phyloP scores from a whole-genome alignment of 2,797 vertebrate species.

The Tragelaphus oryx region DNA sequence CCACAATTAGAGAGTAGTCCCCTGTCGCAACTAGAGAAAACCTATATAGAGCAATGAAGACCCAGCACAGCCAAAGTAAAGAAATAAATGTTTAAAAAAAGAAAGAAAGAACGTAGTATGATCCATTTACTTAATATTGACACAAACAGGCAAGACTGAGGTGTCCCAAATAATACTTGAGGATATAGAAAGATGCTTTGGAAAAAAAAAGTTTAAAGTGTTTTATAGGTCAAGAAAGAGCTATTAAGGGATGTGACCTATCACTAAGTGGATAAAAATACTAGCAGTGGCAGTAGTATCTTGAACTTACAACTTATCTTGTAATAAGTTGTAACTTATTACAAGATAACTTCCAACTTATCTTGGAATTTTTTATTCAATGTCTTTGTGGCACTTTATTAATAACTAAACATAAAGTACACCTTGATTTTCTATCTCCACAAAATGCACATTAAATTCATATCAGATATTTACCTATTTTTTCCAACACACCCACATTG shows the following conservation, averaged over 20 bases:
- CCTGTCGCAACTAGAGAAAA: not conserved
- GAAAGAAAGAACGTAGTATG: not conserved
- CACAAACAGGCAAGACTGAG: not conserved
- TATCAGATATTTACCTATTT: not conserved
- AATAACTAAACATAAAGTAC: constrained; percentile 53
- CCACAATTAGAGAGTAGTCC: not conserved
- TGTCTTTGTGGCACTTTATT: constrained; percentile 6
- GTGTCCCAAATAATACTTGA: not conserved
- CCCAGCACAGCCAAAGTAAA: not conserved
- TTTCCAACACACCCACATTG: not conserved
- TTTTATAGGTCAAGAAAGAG: constrained; percentile 1
- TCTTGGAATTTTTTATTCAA: not conserved
- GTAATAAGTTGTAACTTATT: too few species aligned
- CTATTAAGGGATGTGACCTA: not conserved
- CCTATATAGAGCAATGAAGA: not conserved
- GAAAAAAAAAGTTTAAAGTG: not conserved
- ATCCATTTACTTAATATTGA: not conserved
- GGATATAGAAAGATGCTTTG: not conserved
- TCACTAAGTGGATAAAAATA: constrained; percentile 6
- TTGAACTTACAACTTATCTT: not conserved
- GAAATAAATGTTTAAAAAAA: not conserved
- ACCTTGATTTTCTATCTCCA: not conserved
- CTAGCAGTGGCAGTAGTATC: not conserved
- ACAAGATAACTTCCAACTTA: too few species aligned
- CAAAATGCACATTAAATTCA: constrained; percentile 18